phyloP scores from a whole-genome alignment of 1,140 invertebrate genomes.

The Battus philenor region DNA sequence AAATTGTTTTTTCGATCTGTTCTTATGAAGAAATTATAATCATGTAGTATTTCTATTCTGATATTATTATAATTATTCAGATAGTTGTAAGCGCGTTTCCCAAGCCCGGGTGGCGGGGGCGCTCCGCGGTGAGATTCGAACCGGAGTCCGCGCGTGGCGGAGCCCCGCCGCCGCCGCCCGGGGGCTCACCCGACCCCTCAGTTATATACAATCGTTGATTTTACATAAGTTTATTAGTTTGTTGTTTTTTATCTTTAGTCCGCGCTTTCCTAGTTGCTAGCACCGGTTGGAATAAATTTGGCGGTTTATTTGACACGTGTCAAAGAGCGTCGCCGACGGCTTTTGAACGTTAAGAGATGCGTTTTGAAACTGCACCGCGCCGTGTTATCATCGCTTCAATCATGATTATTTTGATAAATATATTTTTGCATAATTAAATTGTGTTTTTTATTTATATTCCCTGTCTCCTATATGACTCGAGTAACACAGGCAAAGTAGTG shows the following conservation, averaged over 20 bases:
- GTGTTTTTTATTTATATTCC: constrained; percentile 9
- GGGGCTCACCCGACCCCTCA: neutral
- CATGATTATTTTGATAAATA: constrained; percentile 30
- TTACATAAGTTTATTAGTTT: constrained; percentile 17
- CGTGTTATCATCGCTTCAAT: constrained; percentile 10
- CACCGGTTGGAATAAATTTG: neutral
- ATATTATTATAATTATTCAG: no score
- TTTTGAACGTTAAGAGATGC: neutral
- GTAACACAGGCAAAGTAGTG: no score
- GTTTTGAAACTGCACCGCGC: neutral
- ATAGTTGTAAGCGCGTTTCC: constrained; percentile 5
- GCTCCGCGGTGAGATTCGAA: neutral
- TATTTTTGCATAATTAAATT: constrained; percentile 34
- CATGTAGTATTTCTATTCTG: no score
- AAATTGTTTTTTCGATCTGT: no score
- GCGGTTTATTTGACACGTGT: constrained; percentile 7
- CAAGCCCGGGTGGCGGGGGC: no score
- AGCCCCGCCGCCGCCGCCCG: constrained; percentile 1
- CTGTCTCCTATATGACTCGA: neutral
- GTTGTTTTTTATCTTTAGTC: constrained; percentile 15
- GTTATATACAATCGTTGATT: constrained; percentile 19
- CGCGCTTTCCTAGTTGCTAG: constrained; percentile 1
- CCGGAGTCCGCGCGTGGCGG: neutral
- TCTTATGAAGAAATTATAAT: no score
- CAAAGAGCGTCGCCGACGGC: neutral